phyloP scores from a whole-genome alignment of 2,113 vertebrate species.

The Vulpes ferrilata region DNA sequence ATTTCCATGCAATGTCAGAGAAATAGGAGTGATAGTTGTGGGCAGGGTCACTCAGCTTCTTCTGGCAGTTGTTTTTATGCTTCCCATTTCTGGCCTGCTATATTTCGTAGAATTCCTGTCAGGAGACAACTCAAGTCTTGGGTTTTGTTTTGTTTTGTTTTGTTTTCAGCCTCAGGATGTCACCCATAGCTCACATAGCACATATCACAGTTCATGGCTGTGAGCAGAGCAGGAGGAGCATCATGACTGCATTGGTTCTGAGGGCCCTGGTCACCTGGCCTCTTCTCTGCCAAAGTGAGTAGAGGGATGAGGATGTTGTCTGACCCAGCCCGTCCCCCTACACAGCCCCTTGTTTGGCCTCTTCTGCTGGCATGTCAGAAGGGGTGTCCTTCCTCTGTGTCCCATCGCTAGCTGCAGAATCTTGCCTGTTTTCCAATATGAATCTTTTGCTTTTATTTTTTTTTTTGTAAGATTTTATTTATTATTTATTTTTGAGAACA shows the following conservation, averaged over 20 bases:
- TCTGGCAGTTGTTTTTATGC: neutral
- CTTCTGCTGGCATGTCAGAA: neutral
- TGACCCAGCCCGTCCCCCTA: neutral
- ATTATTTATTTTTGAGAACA: neutral
- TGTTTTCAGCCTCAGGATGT: slow-evolving; percentile 27
- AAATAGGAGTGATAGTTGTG: neutral
- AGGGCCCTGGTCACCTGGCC: neutral
- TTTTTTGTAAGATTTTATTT: neutral
- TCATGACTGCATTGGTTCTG: neutral
- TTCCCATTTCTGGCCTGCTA: neutral
- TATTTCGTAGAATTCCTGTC: slow-evolving; percentile 19
- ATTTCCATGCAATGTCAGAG: neutral
- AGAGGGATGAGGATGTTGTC: neutral
- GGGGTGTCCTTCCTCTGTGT: neutral
- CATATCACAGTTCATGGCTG: neutral
- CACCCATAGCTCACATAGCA: neutral
- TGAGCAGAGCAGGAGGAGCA: slow-evolving; percentile 31
- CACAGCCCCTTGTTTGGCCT: neutral
- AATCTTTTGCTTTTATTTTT: neutral
- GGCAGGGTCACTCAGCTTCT: neutral
- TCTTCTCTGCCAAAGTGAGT: neutral
- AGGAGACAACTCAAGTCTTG: neutral
- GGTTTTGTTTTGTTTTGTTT: neutral
- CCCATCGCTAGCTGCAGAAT: neutral
- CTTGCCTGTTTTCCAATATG: neutral